phyloP scores from a whole-genome alignment of 2,888 invertebrate genomes.

The Crematogaster levior region DNA sequence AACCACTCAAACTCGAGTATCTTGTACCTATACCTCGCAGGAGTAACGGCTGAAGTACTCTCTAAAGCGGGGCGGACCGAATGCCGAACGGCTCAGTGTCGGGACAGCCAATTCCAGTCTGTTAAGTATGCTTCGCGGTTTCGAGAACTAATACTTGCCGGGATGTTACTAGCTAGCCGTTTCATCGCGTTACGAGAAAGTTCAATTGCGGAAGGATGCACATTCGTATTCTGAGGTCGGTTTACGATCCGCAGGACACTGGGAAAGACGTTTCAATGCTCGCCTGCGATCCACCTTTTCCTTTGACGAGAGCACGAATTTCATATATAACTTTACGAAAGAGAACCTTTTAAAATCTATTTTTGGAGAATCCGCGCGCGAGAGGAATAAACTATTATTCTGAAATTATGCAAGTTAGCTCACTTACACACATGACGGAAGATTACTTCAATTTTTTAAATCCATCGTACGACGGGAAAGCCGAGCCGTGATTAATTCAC shows the following conservation, averaged over 20 bases:
- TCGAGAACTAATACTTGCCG: conserved; percentile 68
- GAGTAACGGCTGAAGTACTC: conserved; percentile 71
- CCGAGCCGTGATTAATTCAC: conserved; percentile 26
- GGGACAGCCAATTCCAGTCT: conserved; percentile 72
- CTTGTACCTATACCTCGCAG: conserved; percentile 66
- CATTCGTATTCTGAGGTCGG: conserved; percentile 27
- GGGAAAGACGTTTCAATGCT: conserved; percentile 9
- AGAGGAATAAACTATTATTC: conserved; percentile 2
- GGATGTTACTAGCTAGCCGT: conserved; percentile 61
- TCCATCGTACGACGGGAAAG: conserved; percentile 5
- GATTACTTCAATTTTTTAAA: conserved; percentile 28
- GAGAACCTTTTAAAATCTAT: conserved; percentile 3
- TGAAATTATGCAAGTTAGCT: conserved; percentile 12
- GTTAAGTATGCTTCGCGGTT: conserved; percentile 72
- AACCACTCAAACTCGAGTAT: conserved; percentile 68
- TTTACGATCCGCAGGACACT: conserved; percentile 6
- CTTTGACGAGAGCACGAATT: not conserved
- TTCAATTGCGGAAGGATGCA: conserved; percentile 41
- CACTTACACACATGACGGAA: not conserved
- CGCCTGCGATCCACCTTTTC: not conserved
- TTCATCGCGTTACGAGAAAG: conserved; percentile 33
- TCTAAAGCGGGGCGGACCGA: conserved; percentile 65
- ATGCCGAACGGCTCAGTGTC: conserved; percentile 71
- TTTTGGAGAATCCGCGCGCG: not conserved
- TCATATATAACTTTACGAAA: not conserved